A percentile compares a stretch with the other conserved stretches of the same genome.
Conservation (phyloP, 2,888 invertebrate species). For the Drosophila mulleri region DNA sequence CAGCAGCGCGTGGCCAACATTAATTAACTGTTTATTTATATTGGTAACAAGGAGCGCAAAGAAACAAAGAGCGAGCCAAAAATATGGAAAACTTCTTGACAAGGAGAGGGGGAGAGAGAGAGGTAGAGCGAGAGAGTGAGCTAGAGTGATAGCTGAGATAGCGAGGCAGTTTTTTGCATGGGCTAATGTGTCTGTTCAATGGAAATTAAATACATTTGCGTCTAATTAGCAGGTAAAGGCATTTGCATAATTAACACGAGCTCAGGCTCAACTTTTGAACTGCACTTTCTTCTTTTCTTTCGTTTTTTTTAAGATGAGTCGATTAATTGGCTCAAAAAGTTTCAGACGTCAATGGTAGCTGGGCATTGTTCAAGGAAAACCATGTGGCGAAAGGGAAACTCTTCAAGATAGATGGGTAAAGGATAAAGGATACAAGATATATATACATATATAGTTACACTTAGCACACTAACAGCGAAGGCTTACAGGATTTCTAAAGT, state of each 20-base stretch:
- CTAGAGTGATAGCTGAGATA: background rate
- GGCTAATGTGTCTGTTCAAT: conserved; percentile 59
- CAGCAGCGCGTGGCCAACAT: conserved; percentile 38
- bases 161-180: conserved; percentile 52
- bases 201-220: conserved; percentile 62
- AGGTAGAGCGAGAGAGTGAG: background rate
- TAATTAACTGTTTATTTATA: conserved; percentile 75
- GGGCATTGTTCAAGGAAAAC: background rate
- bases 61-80: conserved; percentile 19
- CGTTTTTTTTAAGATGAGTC: conserved; percentile 8
- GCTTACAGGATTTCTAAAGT: background rate
- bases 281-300: background rate
- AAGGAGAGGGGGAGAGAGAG: background rate
- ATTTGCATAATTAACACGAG: conserved; percentile 67
- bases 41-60: conserved; percentile 15
- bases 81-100: conserved; percentile 32
- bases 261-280: conserved; percentile 16
- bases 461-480: too few relatives aligned
- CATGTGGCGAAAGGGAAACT: background rate
- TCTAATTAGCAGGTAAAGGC: conserved; percentile 67
- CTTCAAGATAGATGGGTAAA: background rate
- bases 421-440: background rate
- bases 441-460: background rate
- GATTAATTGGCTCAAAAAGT: conserved; percentile 12
- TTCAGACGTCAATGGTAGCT: background rate